Percentiles rank a stretch among this genome's conserved stretches.
Evolutionary conservation across 2,797 vertebrate genomes (phyloP).

Genomic region (Pteronotus mesoamericanus): DNA sequence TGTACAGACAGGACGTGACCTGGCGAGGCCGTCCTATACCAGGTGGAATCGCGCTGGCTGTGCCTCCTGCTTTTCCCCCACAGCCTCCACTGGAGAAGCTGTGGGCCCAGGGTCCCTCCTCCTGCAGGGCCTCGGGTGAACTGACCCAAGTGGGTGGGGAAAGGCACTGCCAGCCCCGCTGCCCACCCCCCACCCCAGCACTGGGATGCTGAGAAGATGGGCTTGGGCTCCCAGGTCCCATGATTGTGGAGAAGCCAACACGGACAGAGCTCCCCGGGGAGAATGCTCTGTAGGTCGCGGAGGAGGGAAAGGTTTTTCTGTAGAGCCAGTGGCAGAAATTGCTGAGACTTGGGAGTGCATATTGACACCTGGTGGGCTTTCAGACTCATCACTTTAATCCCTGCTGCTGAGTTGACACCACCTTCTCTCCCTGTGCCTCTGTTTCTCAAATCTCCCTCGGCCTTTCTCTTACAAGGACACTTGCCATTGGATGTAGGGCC

Average conservation of each 20-base stretch:
- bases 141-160: neutral
- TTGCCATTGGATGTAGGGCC: neutral
- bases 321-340: too few relatives aligned
- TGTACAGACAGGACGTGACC: neutral
- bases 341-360: accelerated
- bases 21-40: neutral
- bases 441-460: neutral
- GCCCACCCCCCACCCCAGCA: accelerated
- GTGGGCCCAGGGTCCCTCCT: too few relatives aligned
- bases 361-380: accelerated
- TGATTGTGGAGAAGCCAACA: accelerated
- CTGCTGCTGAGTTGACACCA: neutral
- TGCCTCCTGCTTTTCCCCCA: neutral
- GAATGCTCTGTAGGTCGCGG: neutral
- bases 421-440: neutral
- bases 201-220: neutral
- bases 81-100: neutral
- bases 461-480: neutral
- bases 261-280: accelerated
- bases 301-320: neutral
- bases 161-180: too few relatives aligned
- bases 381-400: neutral
- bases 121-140: neutral
- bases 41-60: accelerated
- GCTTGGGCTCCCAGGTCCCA: neutral